Percentiles rank a stretch among this genome's conserved stretches.
Conservation (phyloP, 2,113 vertebrate genomes). For the Scopus umbretta region DNA sequence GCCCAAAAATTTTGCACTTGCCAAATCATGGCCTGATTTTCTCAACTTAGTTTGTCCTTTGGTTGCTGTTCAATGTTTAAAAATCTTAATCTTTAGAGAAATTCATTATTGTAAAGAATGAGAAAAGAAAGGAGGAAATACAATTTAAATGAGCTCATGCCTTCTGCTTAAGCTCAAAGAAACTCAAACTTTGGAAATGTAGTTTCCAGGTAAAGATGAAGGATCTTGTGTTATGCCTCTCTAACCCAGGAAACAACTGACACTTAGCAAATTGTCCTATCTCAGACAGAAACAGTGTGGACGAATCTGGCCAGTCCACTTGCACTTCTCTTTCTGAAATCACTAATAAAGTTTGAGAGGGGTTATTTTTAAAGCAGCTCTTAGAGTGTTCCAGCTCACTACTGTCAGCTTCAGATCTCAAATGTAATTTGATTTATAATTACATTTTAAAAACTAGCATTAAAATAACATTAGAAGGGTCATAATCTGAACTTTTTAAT, state of each 20-base stretch:
- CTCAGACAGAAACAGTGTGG: not conserved
- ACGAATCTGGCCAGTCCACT: slow-evolving; percentile 7
- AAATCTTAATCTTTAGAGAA: not conserved
- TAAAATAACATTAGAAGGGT: slow-evolving; percentile 71
- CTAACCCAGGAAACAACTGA: not conserved
- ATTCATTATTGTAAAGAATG: not conserved
- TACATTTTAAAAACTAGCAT: slow-evolving; percentile 75
- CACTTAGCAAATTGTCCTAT: not conserved
- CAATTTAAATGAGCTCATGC: not conserved
- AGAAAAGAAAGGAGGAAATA: not conserved
- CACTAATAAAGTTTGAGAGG: slow-evolving; percentile 70
- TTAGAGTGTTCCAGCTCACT: slow-evolving; percentile 65
- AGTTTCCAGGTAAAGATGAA: not conserved
- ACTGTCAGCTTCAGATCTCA: slow-evolving; percentile 67
- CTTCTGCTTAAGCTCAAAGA: not conserved
- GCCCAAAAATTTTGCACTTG: not conserved
- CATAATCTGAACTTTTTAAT: slow-evolving; percentile 66
- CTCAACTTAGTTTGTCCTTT: not conserved
- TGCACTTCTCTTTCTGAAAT: slow-evolving; percentile 46
- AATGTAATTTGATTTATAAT: slow-evolving; percentile 78
- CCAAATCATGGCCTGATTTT: not conserved
- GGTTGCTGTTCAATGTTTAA: not conserved
- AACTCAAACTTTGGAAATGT: not conserved
- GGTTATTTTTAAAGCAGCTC: slow-evolving; percentile 72
- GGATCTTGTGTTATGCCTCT: not conserved